Evolutionary conservation across 2,888 invertebrate species (phyloP).

Genomic region (Drosophila dives): DNA sequence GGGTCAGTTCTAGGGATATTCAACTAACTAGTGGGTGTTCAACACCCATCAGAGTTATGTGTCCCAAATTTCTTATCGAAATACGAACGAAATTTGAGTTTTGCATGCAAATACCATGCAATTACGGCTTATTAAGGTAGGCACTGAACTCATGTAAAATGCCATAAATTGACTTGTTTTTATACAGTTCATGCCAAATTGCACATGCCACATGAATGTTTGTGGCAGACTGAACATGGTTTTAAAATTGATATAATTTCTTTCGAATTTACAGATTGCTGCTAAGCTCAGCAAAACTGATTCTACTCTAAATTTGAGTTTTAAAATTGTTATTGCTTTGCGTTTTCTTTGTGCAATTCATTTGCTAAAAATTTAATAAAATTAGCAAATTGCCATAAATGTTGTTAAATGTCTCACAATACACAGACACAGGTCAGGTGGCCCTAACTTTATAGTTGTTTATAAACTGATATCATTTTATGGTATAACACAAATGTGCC

Average conservation of each 20-base stretch:
- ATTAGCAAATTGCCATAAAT: neutral
- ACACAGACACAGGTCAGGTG: neutral
- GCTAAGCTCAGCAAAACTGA: neutral
- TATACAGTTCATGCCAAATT: constrained; percentile 31
- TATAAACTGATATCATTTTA: neutral
- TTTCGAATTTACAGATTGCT: neutral
- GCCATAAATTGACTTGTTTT: constrained; percentile 28
- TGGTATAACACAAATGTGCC: neutral
- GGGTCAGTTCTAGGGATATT: constrained; percentile 46
- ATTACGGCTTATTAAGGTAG: constrained; percentile 43
- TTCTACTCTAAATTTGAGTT: neutral
- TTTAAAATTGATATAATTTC: neutral
- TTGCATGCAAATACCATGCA: constrained; percentile 52
- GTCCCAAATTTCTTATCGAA: constrained; percentile 48
- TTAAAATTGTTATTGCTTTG: neutral
- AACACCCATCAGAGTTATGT: constrained; percentile 42
- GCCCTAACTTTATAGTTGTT: neutral
- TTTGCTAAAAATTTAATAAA: neutral
- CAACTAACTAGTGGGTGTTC: neutral
- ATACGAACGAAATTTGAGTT: constrained; percentile 28
- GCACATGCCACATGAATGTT: constrained; percentile 18
- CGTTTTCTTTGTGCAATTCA: neutral
- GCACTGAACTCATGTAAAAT: constrained; percentile 20
- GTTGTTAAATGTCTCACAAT: neutral
- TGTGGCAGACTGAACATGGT: neutral